A percentile compares a stretch with the other conserved stretches of the same genome.
Conservation (phyloP, 2,797 vertebrate genomes). For the Peromyscus attwateri region DNA sequence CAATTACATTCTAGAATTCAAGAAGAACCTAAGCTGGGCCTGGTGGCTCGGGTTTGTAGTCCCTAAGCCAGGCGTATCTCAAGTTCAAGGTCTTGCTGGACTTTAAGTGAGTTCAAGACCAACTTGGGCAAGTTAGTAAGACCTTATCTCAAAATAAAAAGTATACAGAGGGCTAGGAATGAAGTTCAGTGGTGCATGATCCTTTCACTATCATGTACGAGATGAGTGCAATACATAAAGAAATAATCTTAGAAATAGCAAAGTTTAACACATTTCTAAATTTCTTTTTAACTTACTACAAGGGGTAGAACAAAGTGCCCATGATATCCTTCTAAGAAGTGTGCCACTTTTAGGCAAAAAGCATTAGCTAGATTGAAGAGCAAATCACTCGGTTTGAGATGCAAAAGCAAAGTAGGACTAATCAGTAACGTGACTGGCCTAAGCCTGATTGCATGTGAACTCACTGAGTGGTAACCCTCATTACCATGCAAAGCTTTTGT, state of each 20-base stretch:
- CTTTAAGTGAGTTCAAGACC: not conserved
- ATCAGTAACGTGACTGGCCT: not conserved
- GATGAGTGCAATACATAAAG: not conserved
- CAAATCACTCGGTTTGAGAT: not conserved
- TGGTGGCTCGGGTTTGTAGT: not conserved
- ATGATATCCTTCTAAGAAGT: not conserved
- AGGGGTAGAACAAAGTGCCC: not conserved
- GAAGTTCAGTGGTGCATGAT: not conserved
- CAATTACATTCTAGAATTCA: not conserved
- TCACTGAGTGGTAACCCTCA: not conserved
- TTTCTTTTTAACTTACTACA: not conserved
- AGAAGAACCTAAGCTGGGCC: not conserved
- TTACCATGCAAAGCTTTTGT: not conserved
- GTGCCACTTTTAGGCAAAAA: not conserved
- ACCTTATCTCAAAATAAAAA: not conserved
- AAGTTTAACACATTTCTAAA: not conserved
- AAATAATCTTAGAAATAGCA: not conserved
- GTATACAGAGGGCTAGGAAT: not conserved
- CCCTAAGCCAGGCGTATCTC: not conserved
- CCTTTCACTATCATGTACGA: not conserved
- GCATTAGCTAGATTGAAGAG: not conserved
- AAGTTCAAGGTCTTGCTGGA: not conserved
- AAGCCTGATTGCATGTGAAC: not conserved
- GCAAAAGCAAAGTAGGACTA: not conserved
- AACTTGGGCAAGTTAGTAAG: not conserved